A percentile compares a stretch with the other conserved stretches of the same genome.
phyloP scores from a whole-genome alignment of 2,113 vertebrate genomes.

The Mungos mungo region DNA sequence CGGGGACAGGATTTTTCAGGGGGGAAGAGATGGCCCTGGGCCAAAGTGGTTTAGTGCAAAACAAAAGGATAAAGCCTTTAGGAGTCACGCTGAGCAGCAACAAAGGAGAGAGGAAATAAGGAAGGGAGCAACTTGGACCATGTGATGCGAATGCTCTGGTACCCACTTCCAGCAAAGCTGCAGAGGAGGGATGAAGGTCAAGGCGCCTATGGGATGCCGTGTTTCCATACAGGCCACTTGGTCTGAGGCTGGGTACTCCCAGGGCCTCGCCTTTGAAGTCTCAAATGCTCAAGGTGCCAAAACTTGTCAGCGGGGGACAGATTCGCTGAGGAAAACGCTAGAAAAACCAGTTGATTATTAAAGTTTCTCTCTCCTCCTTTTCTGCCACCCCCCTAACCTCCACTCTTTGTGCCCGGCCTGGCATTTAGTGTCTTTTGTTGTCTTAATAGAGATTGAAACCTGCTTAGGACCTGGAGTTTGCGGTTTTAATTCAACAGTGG shows the following conservation, averaged over 20 bases:
- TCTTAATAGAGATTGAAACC: conserved; percentile 84
- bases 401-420: conserved; percentile 61
- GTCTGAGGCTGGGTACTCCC: background rate
- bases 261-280: background rate
- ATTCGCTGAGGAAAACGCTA: conserved; percentile 26
- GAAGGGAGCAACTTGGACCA: background rate
- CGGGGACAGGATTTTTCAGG: background rate
- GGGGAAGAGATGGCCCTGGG: background rate
- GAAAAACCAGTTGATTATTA: conserved; percentile 49
- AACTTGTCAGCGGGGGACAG: conserved; percentile 24
- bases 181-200: background rate
- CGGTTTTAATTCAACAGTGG: conserved; percentile 83
- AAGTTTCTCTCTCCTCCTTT: conserved; percentile 54
- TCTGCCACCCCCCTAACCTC: background rate
- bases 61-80: background rate
- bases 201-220: rapidly evolving
- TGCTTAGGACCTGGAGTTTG: conserved; percentile 77
- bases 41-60: background rate
- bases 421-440: conserved; percentile 83
- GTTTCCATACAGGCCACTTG: background rate
- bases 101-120: background rate
- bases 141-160: rapidly evolving
- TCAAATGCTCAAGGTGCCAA: background rate
- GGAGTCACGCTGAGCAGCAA: background rate
- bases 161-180: background rate